Evolutionary conservation across 1,140 invertebrate genomes (phyloP).

Genomic region (Bursaphelenchus mucronatus): DNA sequence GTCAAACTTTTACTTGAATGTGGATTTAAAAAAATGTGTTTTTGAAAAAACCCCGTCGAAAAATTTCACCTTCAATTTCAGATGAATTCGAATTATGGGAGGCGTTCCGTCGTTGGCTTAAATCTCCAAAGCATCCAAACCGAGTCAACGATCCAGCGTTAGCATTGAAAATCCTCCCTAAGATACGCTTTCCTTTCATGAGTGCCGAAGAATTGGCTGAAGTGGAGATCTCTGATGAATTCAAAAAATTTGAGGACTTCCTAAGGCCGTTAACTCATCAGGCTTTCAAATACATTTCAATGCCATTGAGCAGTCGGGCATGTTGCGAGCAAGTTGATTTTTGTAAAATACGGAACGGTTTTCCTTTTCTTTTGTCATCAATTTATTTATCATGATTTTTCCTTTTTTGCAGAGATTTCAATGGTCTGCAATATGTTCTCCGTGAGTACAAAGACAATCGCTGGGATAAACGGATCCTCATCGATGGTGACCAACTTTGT

Average conservation of each 20-base stretch:
- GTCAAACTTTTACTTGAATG: slow-evolving; percentile 3
- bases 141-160: slow-evolving; percentile 55
- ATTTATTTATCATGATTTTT: background rate
- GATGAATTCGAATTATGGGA: slow-evolving; percentile 54
- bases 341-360: too few relatives aligned
- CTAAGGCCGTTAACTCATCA: slow-evolving; percentile 61
- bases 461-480: slow-evolving; percentile 63
- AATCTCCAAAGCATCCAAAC: slow-evolving; percentile 52
- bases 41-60: too few relatives aligned
- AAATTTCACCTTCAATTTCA: slow-evolving; percentile 21
- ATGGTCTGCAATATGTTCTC: slow-evolving; percentile 60
- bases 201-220: slow-evolving; percentile 62
- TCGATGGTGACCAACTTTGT: slow-evolving; percentile 41
- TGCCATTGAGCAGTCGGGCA: slow-evolving; percentile 60
- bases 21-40: too few relatives aligned
- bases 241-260: slow-evolving; percentile 55
- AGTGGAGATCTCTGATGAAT: slow-evolving; percentile 58
- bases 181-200: slow-evolving; percentile 61
- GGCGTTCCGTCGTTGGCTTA: slow-evolving; percentile 36
- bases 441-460: slow-evolving; percentile 63
- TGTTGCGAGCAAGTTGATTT: slow-evolving; percentile 2
- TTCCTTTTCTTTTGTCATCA: slow-evolving; percentile 1
- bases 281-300: slow-evolving; percentile 64
- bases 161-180: slow-evolving; percentile 35
- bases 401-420: slow-evolving; percentile 61